Conservation (phyloP, 2,797 vertebrate genomes). For the Enteromius unitaeniatus region DNA sequence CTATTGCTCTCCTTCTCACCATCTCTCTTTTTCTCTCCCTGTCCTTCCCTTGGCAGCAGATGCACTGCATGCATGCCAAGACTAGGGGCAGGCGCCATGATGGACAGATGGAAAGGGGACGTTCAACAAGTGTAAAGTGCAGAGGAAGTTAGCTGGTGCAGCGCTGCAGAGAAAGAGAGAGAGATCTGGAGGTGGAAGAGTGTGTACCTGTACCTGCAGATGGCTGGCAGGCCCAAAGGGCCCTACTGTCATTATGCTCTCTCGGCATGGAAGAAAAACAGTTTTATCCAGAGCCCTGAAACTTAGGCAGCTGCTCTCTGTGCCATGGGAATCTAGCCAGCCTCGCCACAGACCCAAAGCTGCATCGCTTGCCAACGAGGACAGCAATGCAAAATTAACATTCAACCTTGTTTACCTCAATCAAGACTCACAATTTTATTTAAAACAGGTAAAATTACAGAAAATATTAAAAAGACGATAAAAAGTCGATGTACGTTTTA, state of each 20-base stretch:
- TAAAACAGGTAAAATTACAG: background rate
- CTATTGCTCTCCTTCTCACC: slow-evolving; percentile 43
- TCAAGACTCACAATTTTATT: background rate
- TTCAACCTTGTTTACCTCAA: background rate
- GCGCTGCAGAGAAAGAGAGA: slow-evolving; percentile 10
- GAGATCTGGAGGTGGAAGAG: slow-evolving; percentile 43
- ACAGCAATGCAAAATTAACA: slow-evolving; percentile 30
- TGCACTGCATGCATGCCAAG: slow-evolving; percentile 54
- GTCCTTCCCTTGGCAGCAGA: slow-evolving; percentile 52
- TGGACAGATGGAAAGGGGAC: slow-evolving; percentile 62
- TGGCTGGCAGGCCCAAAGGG: slow-evolving; percentile 73
- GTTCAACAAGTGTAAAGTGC: slow-evolving; percentile 65
- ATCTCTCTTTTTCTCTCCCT: slow-evolving; percentile 24
- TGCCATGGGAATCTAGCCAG: slow-evolving; percentile 34
- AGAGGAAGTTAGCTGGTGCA: slow-evolving; percentile 41
- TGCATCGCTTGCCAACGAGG: slow-evolving; percentile 14
- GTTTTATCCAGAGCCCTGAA: slow-evolving; percentile 63
- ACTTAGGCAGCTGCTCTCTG: slow-evolving; percentile 36
- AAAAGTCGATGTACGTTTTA: background rate
- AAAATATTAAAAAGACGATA: background rate
- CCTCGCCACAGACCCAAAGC: slow-evolving; percentile 30
- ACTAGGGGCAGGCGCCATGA: slow-evolving; percentile 49
- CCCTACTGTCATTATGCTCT: slow-evolving; percentile 69
- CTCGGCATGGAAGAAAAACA: slow-evolving; percentile 67
- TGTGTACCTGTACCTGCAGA: slow-evolving; percentile 76